Percentiles rank a stretch among this genome's conserved stretches.
Evolutionary conservation across 2,888 invertebrate genomes (phyloP).

Genomic region (Microplitis manilae): DNA sequence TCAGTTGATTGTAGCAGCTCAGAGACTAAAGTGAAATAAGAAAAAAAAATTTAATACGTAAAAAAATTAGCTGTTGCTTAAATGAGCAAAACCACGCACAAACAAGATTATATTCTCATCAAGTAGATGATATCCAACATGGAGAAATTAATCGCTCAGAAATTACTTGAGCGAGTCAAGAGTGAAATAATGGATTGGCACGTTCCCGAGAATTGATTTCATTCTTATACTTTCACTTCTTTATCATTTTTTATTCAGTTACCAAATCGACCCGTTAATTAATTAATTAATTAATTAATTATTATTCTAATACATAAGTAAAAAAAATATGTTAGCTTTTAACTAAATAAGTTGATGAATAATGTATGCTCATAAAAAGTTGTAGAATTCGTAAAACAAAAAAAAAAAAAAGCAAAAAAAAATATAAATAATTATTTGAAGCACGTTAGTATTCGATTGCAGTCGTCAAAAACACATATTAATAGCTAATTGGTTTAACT

Average conservation of each 20-base stretch:
- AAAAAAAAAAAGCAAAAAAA: conserved; percentile 17
- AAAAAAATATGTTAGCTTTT: neutral
- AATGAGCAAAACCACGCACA: conserved; percentile 65
- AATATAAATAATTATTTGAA: neutral
- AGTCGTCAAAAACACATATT: conserved; percentile 35
- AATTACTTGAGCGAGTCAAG: conserved; percentile 38
- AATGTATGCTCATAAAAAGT: conserved; percentile 7
- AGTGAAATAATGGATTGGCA: conserved; percentile 42
- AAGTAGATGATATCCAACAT: conserved; percentile 51
- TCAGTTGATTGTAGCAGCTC: conserved; percentile 27
- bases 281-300: conserved; percentile 6
- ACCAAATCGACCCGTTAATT: conserved; percentile 32
- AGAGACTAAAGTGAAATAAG: neutral
- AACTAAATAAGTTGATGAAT: conserved; percentile 21
- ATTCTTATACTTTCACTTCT: conserved; percentile 19
- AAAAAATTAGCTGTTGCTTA: conserved; percentile 48
- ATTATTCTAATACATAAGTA: neutral
- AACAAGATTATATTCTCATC: conserved; percentile 68
- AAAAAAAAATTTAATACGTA: conserved; percentile 27
- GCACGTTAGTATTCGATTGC: conserved; percentile 12
- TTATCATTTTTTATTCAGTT: conserved; percentile 8
- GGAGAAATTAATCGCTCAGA: conserved; percentile 51
- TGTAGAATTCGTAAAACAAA: neutral
- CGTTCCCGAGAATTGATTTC: conserved; percentile 21
- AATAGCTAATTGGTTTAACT: conserved; percentile 47